These are phyloP conservation scores for Erynnis tages DNA, from an alignment of 2,888 invertebrate genomes.

Conservation along the genomic window DNA sequence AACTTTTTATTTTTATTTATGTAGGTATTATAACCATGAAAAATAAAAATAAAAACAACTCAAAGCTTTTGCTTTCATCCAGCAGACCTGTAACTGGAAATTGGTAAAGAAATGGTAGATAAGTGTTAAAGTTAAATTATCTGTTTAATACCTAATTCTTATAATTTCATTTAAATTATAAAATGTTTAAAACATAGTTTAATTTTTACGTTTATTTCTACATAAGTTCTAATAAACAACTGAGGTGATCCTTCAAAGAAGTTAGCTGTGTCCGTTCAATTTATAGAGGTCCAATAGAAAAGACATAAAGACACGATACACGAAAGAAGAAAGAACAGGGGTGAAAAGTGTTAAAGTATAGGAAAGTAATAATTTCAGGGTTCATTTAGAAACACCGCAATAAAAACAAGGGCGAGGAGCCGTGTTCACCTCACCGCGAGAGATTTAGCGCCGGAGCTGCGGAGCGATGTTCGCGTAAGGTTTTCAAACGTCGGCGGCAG, in stretches of 20 bases:
- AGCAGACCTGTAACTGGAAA: too few relatives aligned
- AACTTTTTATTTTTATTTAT: too few relatives aligned
- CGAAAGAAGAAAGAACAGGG: neutral
- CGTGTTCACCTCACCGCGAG: slow-evolving; percentile 24
- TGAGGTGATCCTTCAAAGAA: neutral
- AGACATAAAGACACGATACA: neutral
- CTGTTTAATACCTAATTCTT: too few relatives aligned
- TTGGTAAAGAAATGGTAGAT: too few relatives aligned
- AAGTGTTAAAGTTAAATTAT: too few relatives aligned
- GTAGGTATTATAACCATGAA: too few relatives aligned
- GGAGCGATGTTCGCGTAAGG: slow-evolving; percentile 15
- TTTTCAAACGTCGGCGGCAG: slow-evolving; percentile 14
- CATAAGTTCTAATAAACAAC: too few relatives aligned
- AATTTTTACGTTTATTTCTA: too few relatives aligned
- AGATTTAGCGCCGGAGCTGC: slow-evolving; percentile 23
- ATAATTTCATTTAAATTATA: too few relatives aligned
- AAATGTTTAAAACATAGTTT: too few relatives aligned
- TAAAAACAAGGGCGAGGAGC: slow-evolving; percentile 23
- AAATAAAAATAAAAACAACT: too few relatives aligned
- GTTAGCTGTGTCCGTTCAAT: neutral
- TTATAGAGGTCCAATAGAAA: neutral
- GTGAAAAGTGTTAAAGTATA: slow-evolving; percentile 14
- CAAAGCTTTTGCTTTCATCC: too few relatives aligned
- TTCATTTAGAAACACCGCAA: slow-evolving; percentile 24
- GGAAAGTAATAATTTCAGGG: slow-evolving; percentile 23